A percentile compares a stretch with the other conserved stretches of the same genome.
These are phyloP conservation scores for Lordiphosa mommai DNA, from an alignment of 1,140 invertebrate genomes.

Conservation along the genomic window DNA sequence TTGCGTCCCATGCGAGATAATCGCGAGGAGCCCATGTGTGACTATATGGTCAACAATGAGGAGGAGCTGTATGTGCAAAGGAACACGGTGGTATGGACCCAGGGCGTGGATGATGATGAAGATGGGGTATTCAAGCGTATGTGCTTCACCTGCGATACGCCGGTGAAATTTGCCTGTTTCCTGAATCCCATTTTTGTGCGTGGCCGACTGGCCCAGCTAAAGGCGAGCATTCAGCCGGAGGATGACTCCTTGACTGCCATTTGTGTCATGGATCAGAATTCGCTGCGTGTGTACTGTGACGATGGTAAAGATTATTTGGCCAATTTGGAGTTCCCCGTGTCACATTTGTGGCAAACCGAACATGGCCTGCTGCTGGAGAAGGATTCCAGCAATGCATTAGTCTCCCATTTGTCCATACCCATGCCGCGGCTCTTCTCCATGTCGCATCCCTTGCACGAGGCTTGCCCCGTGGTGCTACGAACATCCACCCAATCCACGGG, in stretches of 20 bases:
- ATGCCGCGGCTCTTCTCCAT: conserved; percentile 90
- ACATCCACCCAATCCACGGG: conserved; percentile 66
- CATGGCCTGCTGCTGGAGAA: conserved; percentile 90
- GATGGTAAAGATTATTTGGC: conserved; percentile 91
- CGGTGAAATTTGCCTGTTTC: conserved; percentile 91
- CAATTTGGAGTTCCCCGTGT: conserved; percentile 91
- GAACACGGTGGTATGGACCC: conserved; percentile 89
- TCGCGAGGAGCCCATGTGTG: conserved; percentile 61
- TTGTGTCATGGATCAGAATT: conserved; percentile 83
- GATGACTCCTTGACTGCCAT: conserved; percentile 59
- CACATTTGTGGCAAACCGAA: conserved; percentile 87
- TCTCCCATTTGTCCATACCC: conserved; percentile 65
- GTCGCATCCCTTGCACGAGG: conserved; percentile 93
- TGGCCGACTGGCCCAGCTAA: conserved; percentile 80
- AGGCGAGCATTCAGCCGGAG: conserved; percentile 39
- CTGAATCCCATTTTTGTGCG: conserved; percentile 84
- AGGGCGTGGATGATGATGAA: conserved; percentile 58
- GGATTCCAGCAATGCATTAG: conserved; percentile 75
- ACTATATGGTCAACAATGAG: conserved; percentile 82
- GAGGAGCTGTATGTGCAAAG: conserved; percentile 94
- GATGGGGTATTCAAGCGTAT: conserved; percentile 81
- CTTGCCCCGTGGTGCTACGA: conserved; percentile 90
- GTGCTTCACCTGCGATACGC: conserved; percentile 89
- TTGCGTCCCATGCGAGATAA: conserved; percentile 21
- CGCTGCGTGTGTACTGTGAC: conserved; percentile 88